Conservation (phyloP, 2,888 invertebrate species). For the Dexiosoma caninum region DNA sequence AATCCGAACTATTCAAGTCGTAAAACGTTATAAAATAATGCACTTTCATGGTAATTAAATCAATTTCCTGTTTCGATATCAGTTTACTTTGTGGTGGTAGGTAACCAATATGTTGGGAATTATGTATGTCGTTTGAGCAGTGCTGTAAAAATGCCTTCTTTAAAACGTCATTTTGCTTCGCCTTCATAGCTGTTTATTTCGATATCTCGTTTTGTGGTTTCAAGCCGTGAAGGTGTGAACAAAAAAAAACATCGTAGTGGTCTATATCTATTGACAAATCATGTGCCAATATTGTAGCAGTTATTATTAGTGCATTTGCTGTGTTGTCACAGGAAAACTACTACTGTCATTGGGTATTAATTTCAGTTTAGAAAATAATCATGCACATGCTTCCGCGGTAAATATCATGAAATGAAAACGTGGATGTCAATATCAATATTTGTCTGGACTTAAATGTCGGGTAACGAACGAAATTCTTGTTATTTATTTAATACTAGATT, state of each 20-base stretch:
- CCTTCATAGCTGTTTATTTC: not conserved
- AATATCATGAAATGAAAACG: not conserved
- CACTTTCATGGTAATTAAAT: conserved; percentile 61
- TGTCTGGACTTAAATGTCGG: not conserved
- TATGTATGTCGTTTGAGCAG: conserved; percentile 6
- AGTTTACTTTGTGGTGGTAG: conserved; percentile 40
- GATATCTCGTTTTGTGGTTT: conserved; percentile 27
- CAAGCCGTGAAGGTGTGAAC: not conserved
- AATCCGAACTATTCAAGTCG: conserved; percentile 2
- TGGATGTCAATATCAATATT: not conserved
- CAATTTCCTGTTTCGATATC: conserved; percentile 52
- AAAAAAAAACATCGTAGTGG: not conserved
- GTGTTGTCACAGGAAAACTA: not conserved
- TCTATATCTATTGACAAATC: not conserved
- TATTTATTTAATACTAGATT: no score
- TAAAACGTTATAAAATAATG: conserved; percentile 28
- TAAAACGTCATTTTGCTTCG: not conserved
- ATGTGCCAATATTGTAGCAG: conserved; percentile 3
- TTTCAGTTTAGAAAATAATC: not conserved
- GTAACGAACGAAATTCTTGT: not conserved
- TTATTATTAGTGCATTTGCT: not conserved
- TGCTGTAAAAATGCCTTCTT: conserved; percentile 35
- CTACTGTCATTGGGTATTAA: not conserved
- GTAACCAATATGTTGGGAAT: conserved; percentile 13
- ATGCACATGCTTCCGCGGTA: not conserved